Conservation (phyloP, 2,113 vertebrate genomes). For the Chrysemys picta region DNA sequence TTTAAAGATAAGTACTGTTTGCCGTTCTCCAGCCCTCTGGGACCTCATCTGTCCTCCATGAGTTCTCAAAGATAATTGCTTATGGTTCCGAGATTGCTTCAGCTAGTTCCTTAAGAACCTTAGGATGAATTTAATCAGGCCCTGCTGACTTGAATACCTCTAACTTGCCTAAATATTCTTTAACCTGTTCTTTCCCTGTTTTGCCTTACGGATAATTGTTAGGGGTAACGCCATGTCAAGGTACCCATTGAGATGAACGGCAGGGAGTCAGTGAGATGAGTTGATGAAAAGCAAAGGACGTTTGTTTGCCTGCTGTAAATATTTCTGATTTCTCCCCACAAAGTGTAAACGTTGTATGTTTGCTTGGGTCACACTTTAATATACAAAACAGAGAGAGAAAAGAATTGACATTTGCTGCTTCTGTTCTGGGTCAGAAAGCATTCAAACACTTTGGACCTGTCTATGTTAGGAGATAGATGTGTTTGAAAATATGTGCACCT, state of each 20-base stretch:
- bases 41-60: not conserved
- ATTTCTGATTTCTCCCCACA: not conserved
- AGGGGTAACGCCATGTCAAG: not conserved
- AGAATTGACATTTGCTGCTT: not conserved
- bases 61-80: not conserved
- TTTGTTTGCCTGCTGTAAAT: rapidly evolving
- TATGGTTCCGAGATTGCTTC: not conserved
- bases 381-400: not conserved
- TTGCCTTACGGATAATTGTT: not conserved
- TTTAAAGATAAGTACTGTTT: not conserved
- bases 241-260: not conserved
- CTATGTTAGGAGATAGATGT: not conserved
- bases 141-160: not conserved
- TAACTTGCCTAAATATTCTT: not conserved
- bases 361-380: not conserved
- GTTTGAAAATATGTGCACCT: not conserved
- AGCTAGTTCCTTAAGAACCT: not conserved
- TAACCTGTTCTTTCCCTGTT: not conserved
- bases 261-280: rapidly evolving
- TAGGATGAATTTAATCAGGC: not conserved
- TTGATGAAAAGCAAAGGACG: not conserved
- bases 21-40: not conserved
- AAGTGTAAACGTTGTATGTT: not conserved
- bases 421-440: not conserved
- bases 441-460: not conserved